phyloP scores from a whole-genome alignment of 2,797 vertebrate species.

The Poeciliopsis infans region DNA sequence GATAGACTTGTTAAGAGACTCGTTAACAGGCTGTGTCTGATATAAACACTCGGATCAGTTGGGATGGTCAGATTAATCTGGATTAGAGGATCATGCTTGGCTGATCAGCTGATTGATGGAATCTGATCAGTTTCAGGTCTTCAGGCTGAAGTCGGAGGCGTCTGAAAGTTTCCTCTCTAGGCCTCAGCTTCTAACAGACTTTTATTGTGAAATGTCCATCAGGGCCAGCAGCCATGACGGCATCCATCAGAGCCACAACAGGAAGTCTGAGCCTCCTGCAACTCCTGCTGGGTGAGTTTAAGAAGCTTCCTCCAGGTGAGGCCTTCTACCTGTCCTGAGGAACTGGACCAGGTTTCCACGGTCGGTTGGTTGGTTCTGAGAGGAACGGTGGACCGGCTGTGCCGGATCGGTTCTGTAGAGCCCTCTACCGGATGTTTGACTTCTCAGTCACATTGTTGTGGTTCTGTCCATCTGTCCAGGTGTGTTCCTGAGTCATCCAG shows the following conservation, averaged over 20 bases:
- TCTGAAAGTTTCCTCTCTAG: background rate
- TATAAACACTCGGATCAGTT: background rate
- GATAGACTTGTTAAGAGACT: background rate
- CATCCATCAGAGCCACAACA: background rate
- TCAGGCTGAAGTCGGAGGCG: background rate
- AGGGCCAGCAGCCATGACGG: conserved; percentile 28
- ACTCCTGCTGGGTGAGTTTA: conserved; percentile 57
- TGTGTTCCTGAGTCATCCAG: conserved; percentile 49
- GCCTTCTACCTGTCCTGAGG: background rate
- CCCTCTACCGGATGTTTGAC: background rate
- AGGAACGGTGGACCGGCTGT: too few relatives aligned
- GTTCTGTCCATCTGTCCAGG: conserved; percentile 29
- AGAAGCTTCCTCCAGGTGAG: background rate
- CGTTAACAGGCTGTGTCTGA: background rate
- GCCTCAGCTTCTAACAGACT: background rate
- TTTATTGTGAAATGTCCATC: conserved; percentile 10
- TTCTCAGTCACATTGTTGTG: background rate
- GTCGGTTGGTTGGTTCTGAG: too few relatives aligned
- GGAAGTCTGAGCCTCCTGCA: conserved; percentile 29
- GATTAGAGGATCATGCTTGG: background rate
- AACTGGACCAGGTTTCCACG: background rate
- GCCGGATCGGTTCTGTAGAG: too few relatives aligned
- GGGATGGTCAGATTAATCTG: background rate
- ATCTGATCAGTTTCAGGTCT: background rate
- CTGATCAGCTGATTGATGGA: background rate